phyloP scores from a whole-genome alignment of 2,113 vertebrate species.

The Gila orcuttii region DNA sequence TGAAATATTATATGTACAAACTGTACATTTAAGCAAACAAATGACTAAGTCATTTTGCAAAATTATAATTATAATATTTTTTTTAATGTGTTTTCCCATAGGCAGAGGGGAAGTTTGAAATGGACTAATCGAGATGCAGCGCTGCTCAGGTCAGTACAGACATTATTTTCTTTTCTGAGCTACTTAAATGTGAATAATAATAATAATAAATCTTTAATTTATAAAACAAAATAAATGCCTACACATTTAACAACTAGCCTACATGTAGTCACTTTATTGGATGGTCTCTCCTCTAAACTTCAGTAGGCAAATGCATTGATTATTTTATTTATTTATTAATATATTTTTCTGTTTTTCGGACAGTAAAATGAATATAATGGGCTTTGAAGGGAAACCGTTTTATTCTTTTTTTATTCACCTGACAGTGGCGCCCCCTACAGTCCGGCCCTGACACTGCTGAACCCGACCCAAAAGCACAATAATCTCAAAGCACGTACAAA shows the following conservation, averaged over 20 bases:
- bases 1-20: background rate
- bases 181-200: background rate
- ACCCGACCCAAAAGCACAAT: background rate
- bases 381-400: background rate
- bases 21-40: background rate
- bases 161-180: background rate
- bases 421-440: slow-evolving; percentile 20
- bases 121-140: background rate
- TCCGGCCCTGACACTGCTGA: background rate
- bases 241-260: background rate
- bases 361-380: background rate
- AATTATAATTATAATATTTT: background rate
- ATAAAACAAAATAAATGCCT: background rate
- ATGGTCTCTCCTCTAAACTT: background rate
- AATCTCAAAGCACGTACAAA: background rate
- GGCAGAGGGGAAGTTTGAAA: background rate
- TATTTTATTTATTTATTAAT: background rate
- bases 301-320: background rate
- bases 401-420: background rate
- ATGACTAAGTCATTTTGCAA: background rate
- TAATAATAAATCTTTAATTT: background rate
- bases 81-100: background rate
- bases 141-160: background rate
- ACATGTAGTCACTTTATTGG: background rate
- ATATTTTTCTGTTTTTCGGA: background rate